Conservation (phyloP, 2,797 vertebrate species). For the Pangasius djambal region DNA sequence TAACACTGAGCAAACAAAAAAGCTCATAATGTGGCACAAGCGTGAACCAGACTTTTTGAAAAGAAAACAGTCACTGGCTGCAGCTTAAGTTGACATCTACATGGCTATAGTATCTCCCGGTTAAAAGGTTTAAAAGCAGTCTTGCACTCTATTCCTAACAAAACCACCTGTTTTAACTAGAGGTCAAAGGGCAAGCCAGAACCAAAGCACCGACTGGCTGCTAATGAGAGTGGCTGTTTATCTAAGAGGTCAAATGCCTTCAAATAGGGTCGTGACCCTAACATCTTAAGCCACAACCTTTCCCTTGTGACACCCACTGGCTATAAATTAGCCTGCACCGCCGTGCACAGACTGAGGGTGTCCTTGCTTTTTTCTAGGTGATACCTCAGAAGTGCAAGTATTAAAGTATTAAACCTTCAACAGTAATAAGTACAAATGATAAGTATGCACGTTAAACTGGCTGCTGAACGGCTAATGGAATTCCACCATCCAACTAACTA, state of each 20-base stretch:
- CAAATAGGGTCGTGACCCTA: slow-evolving; percentile 87
- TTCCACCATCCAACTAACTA: neutral
- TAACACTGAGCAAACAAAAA: neutral
- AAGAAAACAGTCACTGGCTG: slow-evolving; percentile 22
- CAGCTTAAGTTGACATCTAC: slow-evolving; percentile 27
- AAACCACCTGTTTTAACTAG: slow-evolving; percentile 61
- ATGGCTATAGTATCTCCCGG: slow-evolving; percentile 31
- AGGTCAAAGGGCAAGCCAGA: slow-evolving; percentile 66
- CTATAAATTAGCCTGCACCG: slow-evolving; percentile 79
- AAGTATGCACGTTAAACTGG: neutral
- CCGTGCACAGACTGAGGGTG: neutral
- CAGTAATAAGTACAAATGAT: neutral
- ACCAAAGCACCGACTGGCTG: slow-evolving; percentile 79
- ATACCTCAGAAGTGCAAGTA: neutral
- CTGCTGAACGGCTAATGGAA: neutral
- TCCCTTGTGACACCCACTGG: slow-evolving; percentile 81
- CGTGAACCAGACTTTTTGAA: slow-evolving; percentile 18
- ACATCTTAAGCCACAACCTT: slow-evolving; percentile 89
- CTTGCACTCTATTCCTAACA: slow-evolving; percentile 43
- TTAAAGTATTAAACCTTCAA: neutral
- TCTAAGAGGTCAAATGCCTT: slow-evolving; percentile 92
- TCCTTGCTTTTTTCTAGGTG: neutral
- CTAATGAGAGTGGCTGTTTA: slow-evolving; percentile 92
- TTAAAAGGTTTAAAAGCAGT: slow-evolving; percentile 38
- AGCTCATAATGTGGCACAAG: slow-evolving; percentile 7